A percentile compares a stretch with the other conserved stretches of the same genome.
These are phyloP conservation scores for Agrilus cyanescens DNA, from an alignment of 2,888 invertebrate species.

Conservation along the genomic window DNA sequence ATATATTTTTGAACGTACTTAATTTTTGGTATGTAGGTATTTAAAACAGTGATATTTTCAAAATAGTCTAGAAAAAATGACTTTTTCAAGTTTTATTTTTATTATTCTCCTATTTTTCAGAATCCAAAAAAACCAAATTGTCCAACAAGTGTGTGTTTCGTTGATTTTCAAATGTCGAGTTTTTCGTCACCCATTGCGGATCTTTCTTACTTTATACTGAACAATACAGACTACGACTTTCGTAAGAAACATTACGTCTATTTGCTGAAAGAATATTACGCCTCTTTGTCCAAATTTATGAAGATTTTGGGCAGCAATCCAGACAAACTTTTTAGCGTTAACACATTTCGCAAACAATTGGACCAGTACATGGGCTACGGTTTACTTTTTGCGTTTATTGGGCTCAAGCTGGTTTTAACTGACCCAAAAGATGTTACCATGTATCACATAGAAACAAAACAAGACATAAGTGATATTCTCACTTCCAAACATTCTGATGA, in stretches of 20 bases:
- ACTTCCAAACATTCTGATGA: no score
- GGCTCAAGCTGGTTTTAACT: no score
- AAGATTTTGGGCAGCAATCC: slow-evolving; percentile 16
- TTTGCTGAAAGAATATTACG: slow-evolving; percentile 19
- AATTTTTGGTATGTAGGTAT: no score
- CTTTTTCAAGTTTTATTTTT: no score
- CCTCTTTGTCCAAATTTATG: slow-evolving; percentile 15
- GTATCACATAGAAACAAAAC: no score
- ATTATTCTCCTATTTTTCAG: no score
- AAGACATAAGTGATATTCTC: no score
- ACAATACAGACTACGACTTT: slow-evolving; percentile 15
- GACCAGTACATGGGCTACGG: slow-evolving; percentile 17
- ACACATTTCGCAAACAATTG: slow-evolving; percentile 17
- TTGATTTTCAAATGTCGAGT: slow-evolving; percentile 14
- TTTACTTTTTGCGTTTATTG: slow-evolving; percentile 1
- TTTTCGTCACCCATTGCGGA: slow-evolving; percentile 4
- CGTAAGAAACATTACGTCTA: slow-evolving; percentile 17
- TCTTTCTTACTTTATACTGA: slow-evolving; percentile 2
- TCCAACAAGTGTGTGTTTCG: slow-evolving; percentile 13
- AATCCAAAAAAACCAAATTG: slow-evolving; percentile 4
- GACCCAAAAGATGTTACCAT: no score
- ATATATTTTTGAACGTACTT: no score
- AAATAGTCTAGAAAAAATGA: no score
- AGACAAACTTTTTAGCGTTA: slow-evolving; percentile 18
- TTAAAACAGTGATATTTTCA: no score